Evolutionary conservation across 2,888 invertebrate genomes (phyloP).

Genomic region (Hydrotaea cyrtoneurina): DNA sequence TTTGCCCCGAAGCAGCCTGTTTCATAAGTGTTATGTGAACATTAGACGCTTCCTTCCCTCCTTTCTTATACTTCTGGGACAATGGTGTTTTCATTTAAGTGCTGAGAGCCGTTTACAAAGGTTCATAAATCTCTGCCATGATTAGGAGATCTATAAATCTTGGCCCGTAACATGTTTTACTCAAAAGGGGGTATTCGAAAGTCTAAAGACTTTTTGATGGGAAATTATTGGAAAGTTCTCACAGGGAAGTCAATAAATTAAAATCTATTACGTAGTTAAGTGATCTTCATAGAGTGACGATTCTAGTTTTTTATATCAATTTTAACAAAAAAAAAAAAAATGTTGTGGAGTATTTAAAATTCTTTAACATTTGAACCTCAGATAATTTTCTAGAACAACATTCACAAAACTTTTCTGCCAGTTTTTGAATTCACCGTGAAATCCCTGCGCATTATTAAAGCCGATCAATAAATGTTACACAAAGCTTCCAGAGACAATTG

Average conservation of each 20-base stretch:
- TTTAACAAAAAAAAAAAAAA: too few relatives aligned
- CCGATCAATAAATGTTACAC: too few relatives aligned
- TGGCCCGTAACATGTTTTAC: background rate
- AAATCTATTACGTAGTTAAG: too few relatives aligned
- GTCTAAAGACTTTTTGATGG: slow-evolving; percentile 4
- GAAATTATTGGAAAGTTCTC: background rate
- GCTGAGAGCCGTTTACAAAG: slow-evolving; percentile 13
- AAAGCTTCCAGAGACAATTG: too few relatives aligned
- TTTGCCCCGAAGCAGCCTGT: background rate
- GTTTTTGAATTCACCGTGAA: too few relatives aligned
- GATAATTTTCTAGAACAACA: too few relatives aligned
- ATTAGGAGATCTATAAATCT: slow-evolving; percentile 9
- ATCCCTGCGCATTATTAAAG: too few relatives aligned
- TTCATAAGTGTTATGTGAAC: slow-evolving; percentile 22
- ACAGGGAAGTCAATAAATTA: background rate
- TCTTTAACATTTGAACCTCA: too few relatives aligned
- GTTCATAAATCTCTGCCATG: background rate
- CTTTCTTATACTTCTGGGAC: background rate
- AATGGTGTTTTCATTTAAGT: slow-evolving; percentile 16
- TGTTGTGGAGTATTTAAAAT: too few relatives aligned
- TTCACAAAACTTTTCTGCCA: too few relatives aligned
- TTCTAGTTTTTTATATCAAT: too few relatives aligned
- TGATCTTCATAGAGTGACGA: too few relatives aligned
- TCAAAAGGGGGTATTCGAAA: background rate
- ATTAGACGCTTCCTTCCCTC: background rate